Conservation (phyloP, 2,113 vertebrate genomes). For the Gracilinanus agilis region DNA sequence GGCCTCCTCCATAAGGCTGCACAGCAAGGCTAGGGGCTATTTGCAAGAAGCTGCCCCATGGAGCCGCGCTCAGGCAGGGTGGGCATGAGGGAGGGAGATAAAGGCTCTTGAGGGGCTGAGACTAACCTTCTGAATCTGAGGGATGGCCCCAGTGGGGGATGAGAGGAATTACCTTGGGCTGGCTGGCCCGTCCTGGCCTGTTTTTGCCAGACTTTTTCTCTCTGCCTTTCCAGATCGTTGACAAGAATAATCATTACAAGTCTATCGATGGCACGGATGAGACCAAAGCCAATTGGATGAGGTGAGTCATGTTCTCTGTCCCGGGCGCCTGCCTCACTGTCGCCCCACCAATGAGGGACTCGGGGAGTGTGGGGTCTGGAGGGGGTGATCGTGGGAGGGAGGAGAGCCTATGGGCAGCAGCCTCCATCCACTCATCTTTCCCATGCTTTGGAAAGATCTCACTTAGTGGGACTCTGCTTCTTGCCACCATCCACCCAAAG, state of each 20-base stretch:
- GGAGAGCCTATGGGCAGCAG: neutral
- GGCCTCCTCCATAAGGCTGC: neutral
- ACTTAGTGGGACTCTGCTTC: neutral
- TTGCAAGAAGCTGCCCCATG: neutral
- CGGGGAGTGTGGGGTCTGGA: neutral
- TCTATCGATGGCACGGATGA: constrained; percentile 95
- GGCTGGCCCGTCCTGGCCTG: neutral
- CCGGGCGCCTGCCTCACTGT: constrained; percentile 8
- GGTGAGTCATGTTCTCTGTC: constrained; percentile 85
- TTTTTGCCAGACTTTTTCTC: constrained; percentile 31
- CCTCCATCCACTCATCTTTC: neutral
- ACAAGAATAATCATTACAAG: constrained; percentile 92
- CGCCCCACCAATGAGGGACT: constrained; percentile 35
- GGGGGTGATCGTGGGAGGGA: neutral
- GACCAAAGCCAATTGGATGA: constrained; percentile 98
- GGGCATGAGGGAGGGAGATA: neutral
- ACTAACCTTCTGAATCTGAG: neutral
- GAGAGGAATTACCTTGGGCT: neutral
- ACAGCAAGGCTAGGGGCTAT: neutral
- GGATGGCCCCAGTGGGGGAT: neutral
- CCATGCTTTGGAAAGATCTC: neutral
- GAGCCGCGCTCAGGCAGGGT: neutral
- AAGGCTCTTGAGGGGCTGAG: neutral
- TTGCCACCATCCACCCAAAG: neutral
- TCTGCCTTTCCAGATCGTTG: constrained; percentile 88